phyloP scores from a whole-genome alignment of 2,113 vertebrate species.

The Antechinus stuartii region DNA sequence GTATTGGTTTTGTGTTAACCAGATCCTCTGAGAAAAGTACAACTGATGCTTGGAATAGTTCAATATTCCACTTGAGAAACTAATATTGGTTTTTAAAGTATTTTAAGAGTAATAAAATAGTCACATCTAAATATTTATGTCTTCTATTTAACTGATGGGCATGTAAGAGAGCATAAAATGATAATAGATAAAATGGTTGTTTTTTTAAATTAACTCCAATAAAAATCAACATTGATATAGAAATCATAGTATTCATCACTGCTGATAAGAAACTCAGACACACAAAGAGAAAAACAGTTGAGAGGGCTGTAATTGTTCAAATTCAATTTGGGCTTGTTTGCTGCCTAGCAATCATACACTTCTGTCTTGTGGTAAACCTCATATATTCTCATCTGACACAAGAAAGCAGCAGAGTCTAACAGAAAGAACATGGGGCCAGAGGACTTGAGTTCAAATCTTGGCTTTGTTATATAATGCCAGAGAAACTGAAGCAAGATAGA shows the following conservation, averaged over 20 bases:
- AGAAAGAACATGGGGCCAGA: neutral
- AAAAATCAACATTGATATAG: neutral
- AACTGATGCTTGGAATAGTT: neutral
- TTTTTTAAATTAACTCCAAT: constrained; percentile 41
- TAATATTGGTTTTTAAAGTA: neutral
- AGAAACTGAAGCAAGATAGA: too few relatives aligned
- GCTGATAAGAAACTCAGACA: constrained; percentile 34
- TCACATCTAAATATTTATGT: neutral
- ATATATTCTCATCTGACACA: neutral
- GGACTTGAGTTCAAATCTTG: neutral
- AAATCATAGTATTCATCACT: neutral
- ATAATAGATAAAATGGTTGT: neutral
- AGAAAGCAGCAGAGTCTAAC: neutral
- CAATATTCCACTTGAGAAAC: neutral
- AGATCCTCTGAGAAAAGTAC: neutral
- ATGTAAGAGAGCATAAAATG: neutral
- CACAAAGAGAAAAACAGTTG: neutral
- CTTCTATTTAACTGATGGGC: neutral
- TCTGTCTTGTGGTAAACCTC: neutral
- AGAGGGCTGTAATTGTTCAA: constrained; percentile 22
- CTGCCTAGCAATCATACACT: constrained; percentile 53
- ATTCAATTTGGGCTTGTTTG: neutral
- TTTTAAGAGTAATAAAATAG: neutral
- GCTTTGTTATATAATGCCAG: neutral
- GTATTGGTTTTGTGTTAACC: neutral